Evolutionary conservation across 2,797 vertebrate species (phyloP).

Genomic region (Coilia nasus): DNA sequence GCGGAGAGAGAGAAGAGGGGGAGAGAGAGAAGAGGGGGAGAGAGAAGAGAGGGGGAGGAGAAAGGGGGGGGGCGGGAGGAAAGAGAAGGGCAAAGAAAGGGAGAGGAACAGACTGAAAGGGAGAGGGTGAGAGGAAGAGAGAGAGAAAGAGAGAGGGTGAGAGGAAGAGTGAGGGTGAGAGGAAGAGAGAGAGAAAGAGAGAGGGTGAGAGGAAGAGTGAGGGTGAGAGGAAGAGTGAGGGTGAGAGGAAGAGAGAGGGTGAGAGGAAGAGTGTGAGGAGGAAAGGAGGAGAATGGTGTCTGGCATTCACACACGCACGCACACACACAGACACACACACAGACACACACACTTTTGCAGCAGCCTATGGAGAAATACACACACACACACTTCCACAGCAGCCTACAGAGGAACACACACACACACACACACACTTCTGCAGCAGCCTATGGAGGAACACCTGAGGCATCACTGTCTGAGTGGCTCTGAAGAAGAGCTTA

Average conservation of each 20-base stretch:
- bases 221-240: too few species aligned
- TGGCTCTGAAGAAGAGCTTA: too few species aligned
- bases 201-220: too few species aligned
- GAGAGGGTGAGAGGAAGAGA: background rate
- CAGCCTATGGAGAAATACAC: too few species aligned
- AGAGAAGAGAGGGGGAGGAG: background rate
- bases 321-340: too few species aligned
- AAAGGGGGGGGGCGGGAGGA: too few species aligned
- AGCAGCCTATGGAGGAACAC: background rate
- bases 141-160: background rate
- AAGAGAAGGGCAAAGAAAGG: background rate
- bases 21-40: conserved; percentile 21
- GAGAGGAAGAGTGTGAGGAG: background rate
- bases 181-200: conserved; percentile 46
- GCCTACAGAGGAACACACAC: background rate
- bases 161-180: too few species aligned
- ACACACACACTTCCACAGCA: too few species aligned
- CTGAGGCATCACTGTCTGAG: background rate
- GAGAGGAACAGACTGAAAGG: conserved; percentile 36
- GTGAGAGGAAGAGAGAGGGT: too few species aligned
- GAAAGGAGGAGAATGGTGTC: background rate
- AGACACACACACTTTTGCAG: too few species aligned
- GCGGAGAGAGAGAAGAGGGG: conserved; percentile 2
- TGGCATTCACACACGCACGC: background rate
- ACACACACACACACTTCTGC: too few species aligned